Evolutionary conservation across 1,140 invertebrate genomes (phyloP).

Genomic region (Drosophila simulans): DNA sequence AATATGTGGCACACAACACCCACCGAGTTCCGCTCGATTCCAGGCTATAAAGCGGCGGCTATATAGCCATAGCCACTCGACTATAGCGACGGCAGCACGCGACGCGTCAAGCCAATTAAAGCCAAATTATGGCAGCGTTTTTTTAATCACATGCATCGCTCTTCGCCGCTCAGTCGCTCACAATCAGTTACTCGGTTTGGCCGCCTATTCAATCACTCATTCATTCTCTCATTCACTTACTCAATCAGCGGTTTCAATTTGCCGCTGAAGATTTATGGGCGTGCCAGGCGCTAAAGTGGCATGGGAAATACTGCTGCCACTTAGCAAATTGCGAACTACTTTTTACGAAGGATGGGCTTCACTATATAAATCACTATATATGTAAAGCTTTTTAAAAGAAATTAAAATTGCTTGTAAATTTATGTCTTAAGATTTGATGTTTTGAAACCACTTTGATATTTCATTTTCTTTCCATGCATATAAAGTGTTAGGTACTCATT

Average conservation of each 20-base stretch:
- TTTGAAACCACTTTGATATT: not conserved
- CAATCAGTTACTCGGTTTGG: slow-evolving; percentile 9
- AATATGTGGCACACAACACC: slow-evolving; percentile 69
- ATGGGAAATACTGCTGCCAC: slow-evolving; percentile 20
- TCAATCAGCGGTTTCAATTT: slow-evolving; percentile 63
- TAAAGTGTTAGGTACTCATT: no score
- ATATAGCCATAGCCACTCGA: slow-evolving; percentile 4
- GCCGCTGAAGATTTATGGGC: slow-evolving; percentile 68
- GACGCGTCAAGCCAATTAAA: slow-evolving; percentile 79
- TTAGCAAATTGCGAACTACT: not conserved
- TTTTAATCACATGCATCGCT: slow-evolving; percentile 76
- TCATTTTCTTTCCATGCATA: not conserved
- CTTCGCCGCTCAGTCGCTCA: slow-evolving; percentile 6
- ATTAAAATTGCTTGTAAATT: no score
- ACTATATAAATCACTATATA: no score
- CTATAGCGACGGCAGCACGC: slow-evolving; percentile 47
- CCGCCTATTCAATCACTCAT: slow-evolving; percentile 29
- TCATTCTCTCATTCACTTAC: slow-evolving; percentile 17
- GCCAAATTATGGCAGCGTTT: slow-evolving; percentile 71
- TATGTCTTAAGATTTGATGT: not conserved
- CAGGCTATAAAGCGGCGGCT: slow-evolving; percentile 13
- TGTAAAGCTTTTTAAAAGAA: no score
- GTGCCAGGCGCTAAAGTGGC: slow-evolving; percentile 32
- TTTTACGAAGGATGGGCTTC: not conserved
- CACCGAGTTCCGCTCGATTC: slow-evolving; percentile 36